Base-by-base conservation (phyloP, 1,140 invertebrate species). In the Bombus soroeensis region DNA sequence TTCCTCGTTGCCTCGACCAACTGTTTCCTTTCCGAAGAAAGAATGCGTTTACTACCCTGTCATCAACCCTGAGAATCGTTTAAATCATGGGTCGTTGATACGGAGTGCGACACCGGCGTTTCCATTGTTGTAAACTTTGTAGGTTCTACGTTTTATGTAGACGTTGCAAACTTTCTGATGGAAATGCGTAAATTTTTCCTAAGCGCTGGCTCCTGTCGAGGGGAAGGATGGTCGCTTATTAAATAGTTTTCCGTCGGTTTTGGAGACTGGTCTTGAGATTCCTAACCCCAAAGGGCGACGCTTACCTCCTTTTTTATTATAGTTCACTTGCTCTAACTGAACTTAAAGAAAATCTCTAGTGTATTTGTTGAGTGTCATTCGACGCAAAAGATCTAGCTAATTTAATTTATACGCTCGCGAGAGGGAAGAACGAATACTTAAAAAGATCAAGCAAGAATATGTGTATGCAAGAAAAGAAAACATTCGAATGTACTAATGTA, bases 101-200 rank as follows among this genome's bases (percentile, higher is more conserved):
- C 88, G 77, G 64, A 66, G 68, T n/a, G 53, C 66, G 71, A 10
- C n/a, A 32, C 12, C 32, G 59, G 32, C 68, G 81, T 90, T 89
- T 88, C 79, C 82, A 87, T 76, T 75, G 59, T 70, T 53, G 39
- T 68, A 85, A 91, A 91, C 89, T 92, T 90, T 88, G 91, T 89
- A 81, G 70, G 76, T 77, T 75, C 92, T 92, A 92, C 87, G 90
- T 93, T 93, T 92, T 90, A 91, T 91, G 91, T 66, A 92, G 90
- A 80, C 85, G 37, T 86, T 87, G 90, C 87, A 90, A 91, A 91
- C 85, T 91, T 88, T 92, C 72, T 59, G 66, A 71, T 72, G 85
- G 72, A 84, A 88, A 89, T 80, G 85, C 43, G 81, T 32, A n/a
- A 25, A 66, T 34, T n/a, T 28, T 43, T 43, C 47, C 66, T 47